Percentiles rank a stretch among this genome's conserved stretches.
phyloP scores from a whole-genome alignment of 2,797 vertebrate species.

The Phataginus tetradactyla region DNA sequence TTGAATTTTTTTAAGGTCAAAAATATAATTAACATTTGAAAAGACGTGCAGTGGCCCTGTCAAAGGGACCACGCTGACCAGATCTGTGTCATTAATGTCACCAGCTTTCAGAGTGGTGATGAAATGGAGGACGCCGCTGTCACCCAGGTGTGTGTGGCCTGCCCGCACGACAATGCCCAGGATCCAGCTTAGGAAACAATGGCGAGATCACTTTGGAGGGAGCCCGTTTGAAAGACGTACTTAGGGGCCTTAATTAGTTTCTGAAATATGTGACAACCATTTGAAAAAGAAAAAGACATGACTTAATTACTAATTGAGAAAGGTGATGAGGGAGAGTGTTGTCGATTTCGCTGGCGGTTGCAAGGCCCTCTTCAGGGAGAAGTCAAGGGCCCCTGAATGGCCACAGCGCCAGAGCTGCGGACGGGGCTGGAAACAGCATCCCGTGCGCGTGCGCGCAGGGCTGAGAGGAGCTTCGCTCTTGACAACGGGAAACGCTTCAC shows the following conservation, averaged over 20 bases:
- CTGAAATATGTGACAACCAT: conserved; percentile 64
- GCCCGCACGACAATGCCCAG: conserved; percentile 65
- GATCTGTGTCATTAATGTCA: conserved; percentile 90
- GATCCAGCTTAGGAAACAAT: conserved; percentile 59
- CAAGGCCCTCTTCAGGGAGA: neutral
- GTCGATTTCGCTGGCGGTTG: neutral
- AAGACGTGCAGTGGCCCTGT: conserved; percentile 84
- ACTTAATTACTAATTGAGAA: conserved; percentile 62
- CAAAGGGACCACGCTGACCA: conserved; percentile 85
- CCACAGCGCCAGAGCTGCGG: neutral
- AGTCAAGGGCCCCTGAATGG: neutral
- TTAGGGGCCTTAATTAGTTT: conserved; percentile 73
- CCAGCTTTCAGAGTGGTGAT: conserved; percentile 86
- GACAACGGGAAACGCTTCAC: neutral
- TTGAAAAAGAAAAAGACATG: conserved; percentile 68
- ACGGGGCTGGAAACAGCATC: neutral
- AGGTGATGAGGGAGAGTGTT: neutral
- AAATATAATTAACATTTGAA: conserved; percentile 92
- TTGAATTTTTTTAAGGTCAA: conserved; percentile 90
- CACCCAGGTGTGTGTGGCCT: no score
- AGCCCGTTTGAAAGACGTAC: conserved; percentile 68
- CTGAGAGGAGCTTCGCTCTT: neutral
- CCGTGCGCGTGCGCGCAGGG: fast-evolving
- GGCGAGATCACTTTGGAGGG: conserved; percentile 74
- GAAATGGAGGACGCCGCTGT: conserved; percentile 88